These are phyloP conservation scores for Eubasilissa regina DNA, from an alignment of 1,140 invertebrate species.

Conservation along the genomic window DNA sequence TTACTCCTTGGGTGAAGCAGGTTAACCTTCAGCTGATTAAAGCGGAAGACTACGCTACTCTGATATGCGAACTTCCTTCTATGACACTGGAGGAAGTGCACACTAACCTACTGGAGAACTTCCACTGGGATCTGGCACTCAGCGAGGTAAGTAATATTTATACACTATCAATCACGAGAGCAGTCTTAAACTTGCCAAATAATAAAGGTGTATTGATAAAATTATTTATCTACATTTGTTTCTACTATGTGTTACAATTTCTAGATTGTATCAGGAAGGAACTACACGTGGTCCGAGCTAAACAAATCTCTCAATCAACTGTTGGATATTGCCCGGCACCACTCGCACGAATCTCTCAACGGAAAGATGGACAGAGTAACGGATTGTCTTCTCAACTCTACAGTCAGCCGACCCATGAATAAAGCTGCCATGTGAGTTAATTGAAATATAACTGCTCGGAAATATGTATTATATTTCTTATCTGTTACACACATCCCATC, in stretches of 20 bases:
- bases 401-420: conserved; percentile 23
- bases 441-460: not conserved
- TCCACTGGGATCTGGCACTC: conserved; percentile 71
- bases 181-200: no score
- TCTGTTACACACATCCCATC: no score
- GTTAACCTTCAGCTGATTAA: conserved; percentile 70
- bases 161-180: no score
- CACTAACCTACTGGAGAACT: conserved; percentile 64
- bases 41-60: conserved; percentile 67
- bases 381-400: conserved; percentile 51
- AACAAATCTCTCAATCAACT: conserved; percentile 54
- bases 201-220: no score
- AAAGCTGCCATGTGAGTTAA: conserved; percentile 51
- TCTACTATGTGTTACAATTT: not conserved
- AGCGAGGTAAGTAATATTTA: conserved; percentile 64
- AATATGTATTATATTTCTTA: no score
- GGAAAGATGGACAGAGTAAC: conserved; percentile 42
- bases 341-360: conserved; percentile 31
- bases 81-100: conserved; percentile 63
- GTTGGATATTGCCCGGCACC: conserved; percentile 34
- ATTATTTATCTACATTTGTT: conserved; percentile 32
- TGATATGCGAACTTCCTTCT: conserved; percentile 66
- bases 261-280: conserved; percentile 54
- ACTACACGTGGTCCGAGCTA: conserved; percentile 57
- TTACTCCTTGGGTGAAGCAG: conserved; percentile 70